Evolutionary conservation across 1,140 invertebrate genomes (phyloP), one percentile per base, ranked within the genome.

Genomic region (Leucophenga varia): DNA sequence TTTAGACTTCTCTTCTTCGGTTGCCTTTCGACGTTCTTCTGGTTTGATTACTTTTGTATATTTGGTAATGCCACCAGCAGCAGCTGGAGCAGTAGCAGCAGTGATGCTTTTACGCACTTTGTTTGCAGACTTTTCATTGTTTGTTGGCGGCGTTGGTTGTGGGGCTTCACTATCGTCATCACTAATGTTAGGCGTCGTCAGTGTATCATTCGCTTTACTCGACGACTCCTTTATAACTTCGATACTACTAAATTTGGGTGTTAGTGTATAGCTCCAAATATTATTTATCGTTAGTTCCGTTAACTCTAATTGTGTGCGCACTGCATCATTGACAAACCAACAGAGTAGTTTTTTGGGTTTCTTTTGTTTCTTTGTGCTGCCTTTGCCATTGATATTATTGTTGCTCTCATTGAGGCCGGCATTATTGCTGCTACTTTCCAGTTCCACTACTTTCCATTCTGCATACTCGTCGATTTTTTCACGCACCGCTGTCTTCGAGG

Each of bases 301-400:
- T 1, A 86, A 60, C 1, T 77, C 75, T 69, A 84, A 86, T 54
- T 84, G 77, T 13, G 82, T 74, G 3, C 81, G 64, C 5, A 82
- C 54, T 3, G 83, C 80, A 9, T 81, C 75, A 3, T 79, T 54
- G 3, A 91, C 85, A 47, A 82, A 81, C 88, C 88, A 90, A 54
- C 85, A 87, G 3, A 68, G 54, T 36, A 82, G 82, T 20, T 81
- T 76, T 50, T 79, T 73, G 70, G 82, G 75, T 2, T 71, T 74
- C 49, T 83, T 83, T 3, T 79, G 59, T 47, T 78, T 73, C 71
- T 83, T 77, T 1, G 75, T 61, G 22, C 80, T 81, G 54, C 20
- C 39, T n/a, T 17, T 47, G 31, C 3, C 40, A 36, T 18, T 14
- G n/a, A 9, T n/a, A 46, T 31, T 34, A 46, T 43, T 12, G 9